These are phyloP conservation scores for Amiota minor DNA, from an alignment of 2,888 invertebrate genomes.

Conservation along the genomic window DNA sequence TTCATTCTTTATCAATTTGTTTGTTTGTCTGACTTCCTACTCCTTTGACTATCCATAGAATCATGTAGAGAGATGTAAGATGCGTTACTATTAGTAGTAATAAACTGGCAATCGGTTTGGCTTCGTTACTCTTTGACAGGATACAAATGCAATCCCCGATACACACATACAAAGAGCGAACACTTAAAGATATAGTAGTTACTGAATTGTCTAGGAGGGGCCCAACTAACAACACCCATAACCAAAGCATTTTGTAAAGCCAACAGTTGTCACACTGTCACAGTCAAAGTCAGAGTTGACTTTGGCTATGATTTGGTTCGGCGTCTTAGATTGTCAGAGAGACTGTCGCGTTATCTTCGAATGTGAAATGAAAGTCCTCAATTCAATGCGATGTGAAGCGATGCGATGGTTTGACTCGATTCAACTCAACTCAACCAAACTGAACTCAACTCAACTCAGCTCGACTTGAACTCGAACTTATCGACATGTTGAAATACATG, in stretches of 20 bases:
- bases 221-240: not conserved
- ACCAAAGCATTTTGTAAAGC: constrained; percentile 6
- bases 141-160: too few relatives aligned
- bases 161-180: too few relatives aligned
- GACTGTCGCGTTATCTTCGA: not conserved
- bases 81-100: constrained; percentile 51
- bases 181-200: too few relatives aligned
- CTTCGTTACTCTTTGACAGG: constrained; percentile 1
- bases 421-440: not conserved
- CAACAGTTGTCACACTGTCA: not conserved
- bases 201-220: not conserved
- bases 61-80: too few relatives aligned
- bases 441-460: not conserved
- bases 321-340: constrained; percentile 1
- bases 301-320: constrained; percentile 3
- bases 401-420: not conserved
- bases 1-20: constrained; percentile 58
- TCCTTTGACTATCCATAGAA: too few relatives aligned
- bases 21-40: too few relatives aligned
- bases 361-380: too few relatives aligned
- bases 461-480: constrained; percentile 59
- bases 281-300: not conserved
- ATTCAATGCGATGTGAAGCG: too few relatives aligned
- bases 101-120: constrained; percentile 64
- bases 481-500: constrained; percentile 64